These are phyloP conservation scores for Epinotia brunnichana DNA, from an alignment of 2,888 invertebrate species.

Conservation along the genomic window DNA sequence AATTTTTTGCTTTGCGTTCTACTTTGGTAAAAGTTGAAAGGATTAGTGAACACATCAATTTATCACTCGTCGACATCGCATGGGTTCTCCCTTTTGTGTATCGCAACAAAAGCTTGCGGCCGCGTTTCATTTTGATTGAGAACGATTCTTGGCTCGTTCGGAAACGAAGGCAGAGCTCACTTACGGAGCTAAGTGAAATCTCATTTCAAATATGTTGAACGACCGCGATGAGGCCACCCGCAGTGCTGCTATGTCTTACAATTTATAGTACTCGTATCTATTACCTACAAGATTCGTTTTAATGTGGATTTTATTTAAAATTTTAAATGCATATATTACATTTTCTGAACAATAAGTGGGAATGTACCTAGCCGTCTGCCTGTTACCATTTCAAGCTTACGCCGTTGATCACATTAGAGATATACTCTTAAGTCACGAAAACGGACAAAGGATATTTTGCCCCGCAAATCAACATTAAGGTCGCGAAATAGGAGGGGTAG, in stretches of 20 bases:
- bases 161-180: conserved; percentile 18
- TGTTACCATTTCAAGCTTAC: no score
- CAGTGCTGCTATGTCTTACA: not conserved
- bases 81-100: conserved; percentile 43
- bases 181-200: conserved; percentile 29
- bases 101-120: conserved; percentile 40
- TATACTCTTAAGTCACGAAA: no score
- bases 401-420: no score
- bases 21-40: conserved; percentile 36
- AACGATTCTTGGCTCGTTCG: conserved; percentile 27
- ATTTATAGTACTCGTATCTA: not conserved
- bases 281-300: not conserved
- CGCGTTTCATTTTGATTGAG: conserved; percentile 31
- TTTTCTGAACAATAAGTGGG: no score
- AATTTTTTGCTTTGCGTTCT: conserved; percentile 29
- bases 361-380: no score
- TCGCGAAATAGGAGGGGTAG: no score
- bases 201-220: conserved; percentile 19
- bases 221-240: no score
- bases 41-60: conserved; percentile 46
- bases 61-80: conserved; percentile 47
- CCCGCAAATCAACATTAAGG: no score
- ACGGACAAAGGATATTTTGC: no score
- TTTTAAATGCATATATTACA: no score
- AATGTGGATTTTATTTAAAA: no score